A percentile compares a stretch with the other conserved stretches of the same genome.
Conservation (phyloP, 2,888 invertebrate genomes). For the Venusia cambrica region DNA sequence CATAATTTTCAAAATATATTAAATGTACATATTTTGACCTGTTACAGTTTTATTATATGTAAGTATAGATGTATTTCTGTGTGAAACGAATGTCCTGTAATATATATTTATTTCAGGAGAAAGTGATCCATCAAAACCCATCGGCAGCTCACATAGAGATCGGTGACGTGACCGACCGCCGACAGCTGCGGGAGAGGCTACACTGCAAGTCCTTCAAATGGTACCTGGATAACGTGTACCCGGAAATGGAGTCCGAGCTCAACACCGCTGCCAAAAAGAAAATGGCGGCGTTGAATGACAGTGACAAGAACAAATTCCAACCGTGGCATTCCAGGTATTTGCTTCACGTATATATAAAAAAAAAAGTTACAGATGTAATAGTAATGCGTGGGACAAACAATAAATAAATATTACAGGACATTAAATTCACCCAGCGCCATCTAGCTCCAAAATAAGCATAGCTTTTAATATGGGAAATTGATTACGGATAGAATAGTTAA, state of each 20-base stretch:
- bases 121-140: conserved; percentile 86
- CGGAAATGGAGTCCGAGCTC: conserved; percentile 86
- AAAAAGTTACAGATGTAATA: conserved; percentile 5
- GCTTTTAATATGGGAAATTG: no score
- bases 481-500: no score
- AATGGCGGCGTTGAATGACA: conserved; percentile 80
- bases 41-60: no score
- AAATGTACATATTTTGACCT: no score
- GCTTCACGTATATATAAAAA: conserved; percentile 2
- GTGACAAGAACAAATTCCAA: conserved; percentile 84
- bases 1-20: no score
- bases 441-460: no score
- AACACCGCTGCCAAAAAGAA: conserved; percentile 78
- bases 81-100: no score
- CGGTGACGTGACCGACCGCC: conserved; percentile 90
- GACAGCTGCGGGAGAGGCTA: conserved; percentile 85
- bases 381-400: no score
- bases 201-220: conserved; percentile 92
- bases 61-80: no score
- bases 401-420: no score
- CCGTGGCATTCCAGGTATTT: conserved; percentile 89
- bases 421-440: no score
- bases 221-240: conserved; percentile 93
- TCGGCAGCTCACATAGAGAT: conserved; percentile 81
- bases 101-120: conserved; percentile 82